These are phyloP conservation scores for Phalacrocorax brasilianus DNA, from an alignment of 2,113 vertebrate genomes.

Conservation along the genomic window DNA sequence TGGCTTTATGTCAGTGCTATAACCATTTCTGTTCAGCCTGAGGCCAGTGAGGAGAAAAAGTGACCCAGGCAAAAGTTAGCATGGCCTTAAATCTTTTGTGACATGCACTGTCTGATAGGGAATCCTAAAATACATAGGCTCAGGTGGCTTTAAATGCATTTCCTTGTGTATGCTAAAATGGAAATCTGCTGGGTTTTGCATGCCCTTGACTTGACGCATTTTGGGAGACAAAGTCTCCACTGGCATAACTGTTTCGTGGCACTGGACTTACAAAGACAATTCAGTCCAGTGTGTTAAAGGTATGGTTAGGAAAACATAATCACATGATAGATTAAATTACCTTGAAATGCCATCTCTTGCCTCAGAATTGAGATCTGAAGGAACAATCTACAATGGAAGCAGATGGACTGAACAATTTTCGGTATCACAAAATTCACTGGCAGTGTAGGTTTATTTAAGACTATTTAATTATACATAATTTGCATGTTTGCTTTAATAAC, in stretches of 20 bases:
- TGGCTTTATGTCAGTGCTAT: neutral
- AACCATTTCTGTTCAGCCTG: neutral
- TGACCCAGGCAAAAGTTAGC: neutral
- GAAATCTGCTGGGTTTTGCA: neutral
- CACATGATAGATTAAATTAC: neutral
- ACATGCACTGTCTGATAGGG: neutral
- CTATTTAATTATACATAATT: neutral
- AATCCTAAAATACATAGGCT: slow-evolving; percentile 4
- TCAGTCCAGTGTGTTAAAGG: neutral
- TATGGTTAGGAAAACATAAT: neutral
- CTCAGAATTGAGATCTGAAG: neutral
- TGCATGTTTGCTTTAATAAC: slow-evolving; percentile 3
- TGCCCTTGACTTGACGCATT: neutral
- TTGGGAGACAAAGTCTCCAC: neutral
- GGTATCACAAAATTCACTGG: neutral
- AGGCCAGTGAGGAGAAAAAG: neutral
- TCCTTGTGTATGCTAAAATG: neutral
- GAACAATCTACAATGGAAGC: neutral
- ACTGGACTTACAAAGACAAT: neutral
- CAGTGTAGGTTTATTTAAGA: neutral
- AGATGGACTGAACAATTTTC: neutral
- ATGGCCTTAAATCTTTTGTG: neutral
- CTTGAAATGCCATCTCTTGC: neutral
- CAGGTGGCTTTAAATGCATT: neutral
- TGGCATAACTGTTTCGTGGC: neutral